Evolutionary conservation across 2,797 vertebrate genomes (phyloP).

Genomic region (Lophotriccus pileatus): DNA sequence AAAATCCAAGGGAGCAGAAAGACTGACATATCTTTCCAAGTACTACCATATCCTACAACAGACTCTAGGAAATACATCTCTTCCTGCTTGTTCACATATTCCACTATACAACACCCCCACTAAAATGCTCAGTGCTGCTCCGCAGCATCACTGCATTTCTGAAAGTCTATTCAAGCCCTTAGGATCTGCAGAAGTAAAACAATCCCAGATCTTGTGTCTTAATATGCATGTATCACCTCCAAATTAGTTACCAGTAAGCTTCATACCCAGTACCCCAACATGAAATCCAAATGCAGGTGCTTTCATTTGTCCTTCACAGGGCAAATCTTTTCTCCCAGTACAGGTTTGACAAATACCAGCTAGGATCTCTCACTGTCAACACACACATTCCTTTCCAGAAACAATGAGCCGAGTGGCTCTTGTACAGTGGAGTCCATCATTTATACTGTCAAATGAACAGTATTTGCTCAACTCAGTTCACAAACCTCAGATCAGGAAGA

Average conservation of each 20-base stretch:
- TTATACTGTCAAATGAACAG: not conserved
- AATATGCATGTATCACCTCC: not conserved
- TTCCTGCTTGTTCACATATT: not conserved
- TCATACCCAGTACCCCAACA: not conserved
- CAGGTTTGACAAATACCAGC: not conserved
- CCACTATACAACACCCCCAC: not conserved
- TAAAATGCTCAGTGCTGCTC: not conserved
- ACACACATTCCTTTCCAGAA: not conserved
- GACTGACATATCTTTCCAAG: not conserved
- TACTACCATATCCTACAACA: not conserved
- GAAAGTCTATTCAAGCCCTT: not conserved
- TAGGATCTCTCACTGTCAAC: not conserved
- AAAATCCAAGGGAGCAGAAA: not conserved
- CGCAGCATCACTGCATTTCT: not conserved
- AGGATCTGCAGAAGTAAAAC: not conserved
- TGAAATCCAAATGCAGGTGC: not conserved
- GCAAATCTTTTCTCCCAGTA: not conserved
- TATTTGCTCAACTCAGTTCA: not conserved
- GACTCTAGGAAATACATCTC: not conserved
- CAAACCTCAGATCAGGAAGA: not conserved
- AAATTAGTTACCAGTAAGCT: not conserved
- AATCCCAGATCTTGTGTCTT: not conserved
- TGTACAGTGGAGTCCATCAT: not conserved
- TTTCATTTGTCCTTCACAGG: not conserved
- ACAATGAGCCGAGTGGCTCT: not conserved